A percentile compares a stretch with the other conserved stretches of the same genome.
phyloP scores from a whole-genome alignment of 2,797 vertebrate genomes.

The Melanitta fusca region DNA sequence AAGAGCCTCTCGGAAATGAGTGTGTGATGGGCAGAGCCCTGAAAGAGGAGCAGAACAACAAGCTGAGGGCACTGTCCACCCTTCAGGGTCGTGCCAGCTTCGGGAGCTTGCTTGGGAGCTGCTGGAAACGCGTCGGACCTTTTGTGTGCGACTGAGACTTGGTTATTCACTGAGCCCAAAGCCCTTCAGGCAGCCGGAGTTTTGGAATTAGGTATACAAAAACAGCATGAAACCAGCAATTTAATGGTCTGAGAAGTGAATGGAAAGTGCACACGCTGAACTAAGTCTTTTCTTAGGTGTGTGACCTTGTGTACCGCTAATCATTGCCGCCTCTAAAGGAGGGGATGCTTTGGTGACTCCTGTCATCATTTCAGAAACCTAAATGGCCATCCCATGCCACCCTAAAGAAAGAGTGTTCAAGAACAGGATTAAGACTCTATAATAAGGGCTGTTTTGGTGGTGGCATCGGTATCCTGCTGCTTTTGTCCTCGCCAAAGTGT shows the following conservation, averaged over 20 bases:
- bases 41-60: neutral
- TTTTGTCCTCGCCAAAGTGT: neutral
- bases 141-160: neutral
- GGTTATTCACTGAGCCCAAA: slow-evolving; percentile 36
- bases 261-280: neutral
- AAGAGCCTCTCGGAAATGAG: neutral
- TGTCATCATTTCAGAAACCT: neutral
- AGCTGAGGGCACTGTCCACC: neutral
- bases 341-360: neutral
- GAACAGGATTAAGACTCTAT: neutral
- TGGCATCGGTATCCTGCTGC: neutral
- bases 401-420: neutral
- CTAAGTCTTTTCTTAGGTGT: slow-evolving; percentile 20
- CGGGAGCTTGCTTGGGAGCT: neutral
- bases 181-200: neutral
- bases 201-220: neutral
- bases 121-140: neutral
- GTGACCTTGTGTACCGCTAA: neutral
- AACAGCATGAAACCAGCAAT: neutral
- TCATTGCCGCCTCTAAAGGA: neutral
- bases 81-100: neutral
- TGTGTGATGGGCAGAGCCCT: neutral
- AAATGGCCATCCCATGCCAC: neutral
- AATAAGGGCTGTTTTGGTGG: neutral
- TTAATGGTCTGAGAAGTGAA: slow-evolving; percentile 46